phyloP scores from a whole-genome alignment of 2,797 vertebrate genomes.

The Xiphophorus birchmanni region DNA sequence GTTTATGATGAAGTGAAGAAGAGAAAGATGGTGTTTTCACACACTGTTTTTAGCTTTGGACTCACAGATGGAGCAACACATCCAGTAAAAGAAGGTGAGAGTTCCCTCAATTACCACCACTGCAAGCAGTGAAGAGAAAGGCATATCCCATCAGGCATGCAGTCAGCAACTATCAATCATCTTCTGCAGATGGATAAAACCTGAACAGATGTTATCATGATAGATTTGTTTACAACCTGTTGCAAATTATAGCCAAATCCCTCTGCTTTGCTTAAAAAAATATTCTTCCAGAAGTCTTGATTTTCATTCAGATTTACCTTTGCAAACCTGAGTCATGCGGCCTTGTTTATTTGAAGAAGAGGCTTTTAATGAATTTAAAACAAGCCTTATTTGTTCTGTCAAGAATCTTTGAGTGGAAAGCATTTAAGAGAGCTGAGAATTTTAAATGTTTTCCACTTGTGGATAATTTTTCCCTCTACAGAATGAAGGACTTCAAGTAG shows the following conservation, averaged over 20 bases:
- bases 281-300: not conserved
- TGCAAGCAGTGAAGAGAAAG: not conserved
- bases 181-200: not conserved
- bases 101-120: conserved; percentile 18
- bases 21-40: not conserved
- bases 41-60: not conserved
- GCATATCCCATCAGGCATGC: conserved; percentile 1
- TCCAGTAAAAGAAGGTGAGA: conserved; percentile 12
- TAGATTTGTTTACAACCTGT: not conserved
- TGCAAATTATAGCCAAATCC: not conserved
- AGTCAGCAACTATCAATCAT: conserved; percentile 8
- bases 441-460: conserved; percentile 2
- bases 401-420: not conserved
- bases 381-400: conserved; percentile 1
- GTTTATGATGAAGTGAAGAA: not conserved
- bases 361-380: not conserved
- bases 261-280: not conserved
- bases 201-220: not conserved
- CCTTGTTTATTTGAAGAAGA: not conserved
- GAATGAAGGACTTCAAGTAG: not conserved
- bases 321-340: not conserved
- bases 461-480: not conserved
- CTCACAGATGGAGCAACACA: conserved; percentile 6
- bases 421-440: not conserved
- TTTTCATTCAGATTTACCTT: not conserved